Evolutionary conservation across 2,888 invertebrate species (phyloP).

Genomic region (Meloe dianella): DNA sequence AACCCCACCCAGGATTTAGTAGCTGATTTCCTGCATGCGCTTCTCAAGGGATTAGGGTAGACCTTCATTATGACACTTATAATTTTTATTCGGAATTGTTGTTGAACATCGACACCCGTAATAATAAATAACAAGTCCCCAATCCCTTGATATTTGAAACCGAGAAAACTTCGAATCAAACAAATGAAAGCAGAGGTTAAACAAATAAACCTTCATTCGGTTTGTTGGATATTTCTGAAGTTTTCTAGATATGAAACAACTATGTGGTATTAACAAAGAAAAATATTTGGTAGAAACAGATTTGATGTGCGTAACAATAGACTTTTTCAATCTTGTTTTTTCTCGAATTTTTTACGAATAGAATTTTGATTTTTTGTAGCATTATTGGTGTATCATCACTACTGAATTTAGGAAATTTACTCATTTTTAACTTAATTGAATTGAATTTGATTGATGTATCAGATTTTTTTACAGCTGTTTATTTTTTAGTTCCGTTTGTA

Average conservation of each 20-base stretch:
- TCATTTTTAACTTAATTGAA: neutral
- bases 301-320: neutral
- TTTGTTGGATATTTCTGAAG: neutral
- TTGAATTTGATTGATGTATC: neutral
- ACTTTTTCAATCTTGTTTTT: too few relatives aligned
- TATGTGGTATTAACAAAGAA: neutral
- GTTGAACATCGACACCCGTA: neutral
- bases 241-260: neutral
- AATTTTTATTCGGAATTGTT: constrained; percentile 8
- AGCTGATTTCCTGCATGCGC: constrained; percentile 48
- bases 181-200: constrained; percentile 9
- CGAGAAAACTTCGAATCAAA: neutral
- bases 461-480: neutral
- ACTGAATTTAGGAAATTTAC: neutral
- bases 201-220: constrained; percentile 6
- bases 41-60: constrained; percentile 29
- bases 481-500: neutral
- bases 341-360: too few relatives aligned
- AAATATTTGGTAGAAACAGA: neutral
- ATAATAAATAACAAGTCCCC: constrained; percentile 10
- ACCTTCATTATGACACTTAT: constrained; percentile 15
- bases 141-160: neutral
- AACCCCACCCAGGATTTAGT: constrained; percentile 49
- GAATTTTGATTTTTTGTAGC: too few relatives aligned
- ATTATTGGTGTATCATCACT: neutral